Evolutionary conservation across 2,113 vertebrate species (phyloP).

Genomic region (Phalacrocorax aristotelis): DNA sequence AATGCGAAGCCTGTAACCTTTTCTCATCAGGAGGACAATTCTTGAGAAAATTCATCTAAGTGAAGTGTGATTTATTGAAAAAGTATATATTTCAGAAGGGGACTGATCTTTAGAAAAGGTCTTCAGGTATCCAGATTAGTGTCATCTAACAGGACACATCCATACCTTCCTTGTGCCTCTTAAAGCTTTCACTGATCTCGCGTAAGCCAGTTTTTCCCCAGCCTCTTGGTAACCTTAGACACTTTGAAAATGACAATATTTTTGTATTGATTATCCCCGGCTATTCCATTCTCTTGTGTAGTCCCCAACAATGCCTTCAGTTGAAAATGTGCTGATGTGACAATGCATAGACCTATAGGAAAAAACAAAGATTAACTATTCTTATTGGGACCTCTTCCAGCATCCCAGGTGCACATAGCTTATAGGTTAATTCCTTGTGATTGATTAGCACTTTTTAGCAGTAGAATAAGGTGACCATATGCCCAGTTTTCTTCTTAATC

Average conservation of each 20-base stretch:
- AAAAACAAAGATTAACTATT: neutral
- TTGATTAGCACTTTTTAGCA: slow-evolving; percentile 36
- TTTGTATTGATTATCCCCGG: neutral
- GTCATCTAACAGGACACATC: neutral
- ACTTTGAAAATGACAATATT: slow-evolving; percentile 17
- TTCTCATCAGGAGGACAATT: neutral
- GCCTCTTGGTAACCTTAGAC: neutral
- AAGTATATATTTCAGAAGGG: neutral
- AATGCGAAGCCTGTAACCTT: neutral
- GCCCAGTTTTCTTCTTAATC: slow-evolving; percentile 25
- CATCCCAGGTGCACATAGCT: neutral
- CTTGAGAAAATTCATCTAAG: neutral
- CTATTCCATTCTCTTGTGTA: neutral
- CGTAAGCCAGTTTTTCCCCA: neutral
- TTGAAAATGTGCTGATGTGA: neutral
- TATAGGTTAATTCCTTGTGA: neutral
- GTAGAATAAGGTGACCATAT: slow-evolving; percentile 28
- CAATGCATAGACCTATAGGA: neutral
- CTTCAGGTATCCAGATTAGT: neutral
- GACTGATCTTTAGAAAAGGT: neutral
- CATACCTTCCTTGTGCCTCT: neutral
- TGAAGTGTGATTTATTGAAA: neutral
- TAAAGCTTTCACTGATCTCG: neutral
- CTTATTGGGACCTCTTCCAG: neutral
- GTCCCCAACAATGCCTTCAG: neutral